Evolutionary conservation across 2,888 invertebrate species (phyloP), one percentile per base, ranked within the genome.

Genomic region (Dorcus hopei): DNA sequence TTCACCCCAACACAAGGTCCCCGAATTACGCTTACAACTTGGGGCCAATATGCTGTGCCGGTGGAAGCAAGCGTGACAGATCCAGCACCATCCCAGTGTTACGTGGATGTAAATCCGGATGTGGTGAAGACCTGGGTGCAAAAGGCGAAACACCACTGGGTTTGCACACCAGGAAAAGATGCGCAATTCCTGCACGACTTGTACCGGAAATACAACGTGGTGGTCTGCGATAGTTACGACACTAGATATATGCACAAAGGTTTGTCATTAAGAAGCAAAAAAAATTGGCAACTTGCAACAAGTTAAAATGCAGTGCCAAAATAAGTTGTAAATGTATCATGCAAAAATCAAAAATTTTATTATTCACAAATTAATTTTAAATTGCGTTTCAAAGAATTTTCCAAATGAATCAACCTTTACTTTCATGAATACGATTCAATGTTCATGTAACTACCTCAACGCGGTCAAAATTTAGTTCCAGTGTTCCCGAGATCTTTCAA

Each of bases 401-500:
- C n/a, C n/a, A n/a, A 14, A 14, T 14, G 14, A 14, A 14, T 14
- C 14, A 14, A 14, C 14, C 14, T 14, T 14, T 14, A 19, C 19
- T 19, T 19, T 19, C 3, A 3, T 3, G 19, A 19, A 19, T 19
- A 19, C 3, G 19, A 3, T 19, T 19, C 3, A 19, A 19, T 19
- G 19, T 19, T 19, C 2, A 2, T 19, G 19, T 19, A 19, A 19
- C 19, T 19, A 19, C 2, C 3, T 33, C 26, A 33, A 6, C 26
- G 3, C 5, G 3, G 26, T 6, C 1, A 33, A 33, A 33, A 33
- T 33, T 49, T 59, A 77, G 78, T 74, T 52, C 68, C 70, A 55
- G 66, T 83, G 1, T 84, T 84, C 68, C 82, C 83, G 45, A 80
- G 84, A 7, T 82, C 85, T 0, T 83, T 82, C 67, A 81, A 81